Conservation (phyloP, 2,888 invertebrate genomes). For the Odontomyia ornata region DNA sequence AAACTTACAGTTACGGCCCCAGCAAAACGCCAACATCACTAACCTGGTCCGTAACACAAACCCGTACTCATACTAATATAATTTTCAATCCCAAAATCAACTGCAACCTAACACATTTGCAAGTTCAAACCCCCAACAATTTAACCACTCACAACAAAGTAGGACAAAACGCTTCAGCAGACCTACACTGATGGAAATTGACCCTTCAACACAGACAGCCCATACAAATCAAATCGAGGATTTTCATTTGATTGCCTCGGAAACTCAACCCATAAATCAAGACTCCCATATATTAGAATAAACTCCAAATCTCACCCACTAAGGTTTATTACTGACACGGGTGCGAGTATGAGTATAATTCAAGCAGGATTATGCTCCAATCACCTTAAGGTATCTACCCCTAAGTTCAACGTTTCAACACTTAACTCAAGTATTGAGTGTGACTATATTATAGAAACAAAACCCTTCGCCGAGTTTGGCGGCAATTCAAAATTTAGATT, state of each 20-base stretch:
- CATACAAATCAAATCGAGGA: constrained; percentile 6
- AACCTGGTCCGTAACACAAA: background rate
- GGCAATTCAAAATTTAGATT: background rate
- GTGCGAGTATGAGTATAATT: constrained; percentile 35
- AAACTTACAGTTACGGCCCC: background rate
- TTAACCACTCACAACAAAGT: too few species aligned
- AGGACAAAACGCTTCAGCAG: too few species aligned
- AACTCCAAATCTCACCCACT: background rate
- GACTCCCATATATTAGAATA: constrained; percentile 33
- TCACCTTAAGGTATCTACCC: background rate
- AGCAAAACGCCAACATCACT: too few species aligned
- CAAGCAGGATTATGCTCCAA: constrained; percentile 26
- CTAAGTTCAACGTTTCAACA: background rate
- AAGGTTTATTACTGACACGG: too few species aligned
- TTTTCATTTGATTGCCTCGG: constrained; percentile 39
- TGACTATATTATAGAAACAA: background rate
- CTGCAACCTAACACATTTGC: too few species aligned
- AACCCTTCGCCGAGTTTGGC: constrained; percentile 1
- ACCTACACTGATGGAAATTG: constrained; percentile 29
- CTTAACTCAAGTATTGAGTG: background rate
- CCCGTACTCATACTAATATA: background rate
- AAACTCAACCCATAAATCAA: background rate
- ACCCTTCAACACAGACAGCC: background rate
- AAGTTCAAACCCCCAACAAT: too few species aligned
- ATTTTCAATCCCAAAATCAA: too few species aligned